These are phyloP conservation scores for Myioborus melanocephalus DNA, from an alignment of 2,797 vertebrate genomes.

Conservation along the genomic window DNA sequence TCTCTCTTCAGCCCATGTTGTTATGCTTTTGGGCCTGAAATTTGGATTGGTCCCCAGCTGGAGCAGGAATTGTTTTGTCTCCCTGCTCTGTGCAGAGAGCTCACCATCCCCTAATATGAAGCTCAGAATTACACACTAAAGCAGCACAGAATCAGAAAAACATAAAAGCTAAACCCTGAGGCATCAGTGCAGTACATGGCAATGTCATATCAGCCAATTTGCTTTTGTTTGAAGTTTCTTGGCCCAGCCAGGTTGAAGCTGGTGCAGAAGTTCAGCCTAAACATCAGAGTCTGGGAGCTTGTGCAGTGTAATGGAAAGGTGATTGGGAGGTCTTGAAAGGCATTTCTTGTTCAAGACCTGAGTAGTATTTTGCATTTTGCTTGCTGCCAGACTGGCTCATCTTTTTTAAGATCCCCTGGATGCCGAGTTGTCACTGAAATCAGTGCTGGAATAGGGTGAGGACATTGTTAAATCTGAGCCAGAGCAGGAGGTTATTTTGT, in stretches of 20 bases:
- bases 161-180: neutral
- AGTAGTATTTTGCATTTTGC: neutral
- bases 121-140: accelerated
- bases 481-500: neutral
- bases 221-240: neutral
- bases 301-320: neutral
- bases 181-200: neutral
- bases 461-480: neutral
- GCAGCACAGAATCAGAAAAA: neutral
- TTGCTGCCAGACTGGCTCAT: neutral
- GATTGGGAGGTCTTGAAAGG: neutral
- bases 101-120: neutral
- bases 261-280: neutral
- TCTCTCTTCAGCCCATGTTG: neutral
- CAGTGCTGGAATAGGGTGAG: neutral
- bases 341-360: neutral
- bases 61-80: neutral
- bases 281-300: accelerated
- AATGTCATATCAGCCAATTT: neutral
- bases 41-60: neutral
- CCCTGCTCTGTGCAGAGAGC: neutral
- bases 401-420: neutral
- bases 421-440: neutral
- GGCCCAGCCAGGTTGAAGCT: neutral
- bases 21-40: neutral